These are phyloP conservation scores for Drepanosiphum platanoidis DNA, from an alignment of 2,888 invertebrate genomes.

Conservation along the genomic window DNA sequence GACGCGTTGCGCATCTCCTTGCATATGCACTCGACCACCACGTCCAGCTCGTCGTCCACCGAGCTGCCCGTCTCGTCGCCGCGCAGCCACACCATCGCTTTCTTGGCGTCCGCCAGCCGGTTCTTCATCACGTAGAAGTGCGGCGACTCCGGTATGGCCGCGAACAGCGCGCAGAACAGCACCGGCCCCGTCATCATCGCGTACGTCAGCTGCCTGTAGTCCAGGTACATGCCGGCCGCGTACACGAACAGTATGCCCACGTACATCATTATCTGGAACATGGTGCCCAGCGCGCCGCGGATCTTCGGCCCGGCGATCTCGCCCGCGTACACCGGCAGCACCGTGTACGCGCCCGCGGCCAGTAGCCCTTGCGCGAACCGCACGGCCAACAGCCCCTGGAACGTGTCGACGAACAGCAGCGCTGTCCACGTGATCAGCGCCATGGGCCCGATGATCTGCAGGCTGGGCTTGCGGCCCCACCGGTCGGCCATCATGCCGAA, in stretches of 20 bases:
- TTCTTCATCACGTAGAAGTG: conserved; percentile 72
- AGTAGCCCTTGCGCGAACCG: conserved; percentile 64
- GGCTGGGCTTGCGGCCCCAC: conserved; percentile 71
- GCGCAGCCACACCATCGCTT: conserved; percentile 61
- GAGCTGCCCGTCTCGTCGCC: conserved; percentile 62
- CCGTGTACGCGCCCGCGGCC: conserved; percentile 65
- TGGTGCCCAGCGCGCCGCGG: conserved; percentile 64
- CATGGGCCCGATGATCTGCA: conserved; percentile 71
- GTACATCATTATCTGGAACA: conserved; percentile 64
- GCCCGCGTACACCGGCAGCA: conserved; percentile 65
- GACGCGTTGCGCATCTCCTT: conserved; percentile 61
- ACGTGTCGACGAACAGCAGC: conserved; percentile 60
- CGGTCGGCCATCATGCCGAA: conserved; percentile 72
- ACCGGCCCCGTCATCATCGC: conserved; percentile 70
- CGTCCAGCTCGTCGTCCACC: conserved; percentile 63
- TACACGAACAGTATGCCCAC: conserved; percentile 64
- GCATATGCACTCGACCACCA: conserved; percentile 62
- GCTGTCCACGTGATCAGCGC: conserved; percentile 71
- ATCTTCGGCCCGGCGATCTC: conserved; percentile 64
- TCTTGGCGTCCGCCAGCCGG: conserved; percentile 69
- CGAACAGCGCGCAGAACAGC: conserved; percentile 70
- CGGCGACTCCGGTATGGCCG: conserved; percentile 74
- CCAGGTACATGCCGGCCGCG: conserved; percentile 65
- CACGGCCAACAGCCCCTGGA: conserved; percentile 63
- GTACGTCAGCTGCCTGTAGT: conserved; percentile 67